Evolutionary conservation across 1,140 invertebrate genomes (phyloP), one percentile per base, ranked within the genome.

Genomic region (Subanguina moxae): DNA sequence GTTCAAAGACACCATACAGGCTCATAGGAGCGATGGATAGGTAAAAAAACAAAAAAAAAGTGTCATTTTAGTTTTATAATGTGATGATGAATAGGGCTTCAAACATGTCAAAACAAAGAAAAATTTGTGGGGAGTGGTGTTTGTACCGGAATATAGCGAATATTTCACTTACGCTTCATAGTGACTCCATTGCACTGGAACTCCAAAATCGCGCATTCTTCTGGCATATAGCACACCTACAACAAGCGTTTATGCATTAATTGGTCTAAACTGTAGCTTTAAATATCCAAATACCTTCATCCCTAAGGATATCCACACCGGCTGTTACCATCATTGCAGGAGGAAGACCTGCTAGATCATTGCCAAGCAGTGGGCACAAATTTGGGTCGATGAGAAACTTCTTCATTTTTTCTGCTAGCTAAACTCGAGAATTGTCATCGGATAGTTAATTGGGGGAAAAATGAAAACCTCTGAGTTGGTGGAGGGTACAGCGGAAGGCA

Each of bases 251-350:
- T 38, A 38, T 3, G 11, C 11, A 38, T 38, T 38, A 38, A 38
- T 11, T 38, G 11, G 11, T 38, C 3, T 5, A 38, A 38, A 38
- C 32, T 38, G 3, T 38, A 38, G 32, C 3, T 38, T 38, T 38
- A 38, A 38, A 3, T 38, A 11, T 5, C 3, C 3, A 38, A 56
- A 78, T 63, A n/a, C 74, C 74, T 63, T 76, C 74, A 65, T 74
- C 71, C n/a, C 76, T 59, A 0, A 76, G 67, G 52, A 76, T 72
- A 62, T 76, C 74, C 30, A 76, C 56, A 15, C 74, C 74, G 9
- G 72, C 71, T 7, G 74, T 76, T 25, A 69, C 28, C 1, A 76
- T 70, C 59, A 76, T 57, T 17, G 74, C 73, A 11, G 65, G 66
- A 27, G 74, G 56, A 13, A 76, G 66, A 19, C 67, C 67, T 59